Percentiles rank a stretch among this genome's conserved stretches.
Conservation (phyloP, 2,113 vertebrate genomes). For the Osmerus mordax region DNA sequence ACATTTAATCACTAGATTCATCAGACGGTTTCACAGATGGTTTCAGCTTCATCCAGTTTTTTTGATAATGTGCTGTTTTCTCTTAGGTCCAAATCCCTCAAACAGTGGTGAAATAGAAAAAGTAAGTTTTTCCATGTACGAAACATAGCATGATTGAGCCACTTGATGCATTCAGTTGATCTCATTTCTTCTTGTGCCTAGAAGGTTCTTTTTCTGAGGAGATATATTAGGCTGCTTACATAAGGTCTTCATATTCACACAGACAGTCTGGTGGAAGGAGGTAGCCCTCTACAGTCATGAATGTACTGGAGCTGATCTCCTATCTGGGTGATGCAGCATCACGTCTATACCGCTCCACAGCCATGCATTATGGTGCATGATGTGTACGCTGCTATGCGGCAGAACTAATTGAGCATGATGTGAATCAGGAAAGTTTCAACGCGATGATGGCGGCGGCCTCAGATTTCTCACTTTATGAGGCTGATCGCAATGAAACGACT, state of each 20-base stretch:
- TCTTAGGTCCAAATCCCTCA: slow-evolving; percentile 69
- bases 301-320: slow-evolving; percentile 22
- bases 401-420: slow-evolving; percentile 70
- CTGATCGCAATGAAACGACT: not conserved
- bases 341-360: slow-evolving; percentile 51
- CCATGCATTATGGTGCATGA: slow-evolving; percentile 63
- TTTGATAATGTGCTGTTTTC: slow-evolving; percentile 45
- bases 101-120: slow-evolving; percentile 73
- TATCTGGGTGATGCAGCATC: slow-evolving; percentile 53
- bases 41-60: slow-evolving; percentile 28
- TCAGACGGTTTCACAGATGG: slow-evolving; percentile 2
- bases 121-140: slow-evolving; percentile 59
- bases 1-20: not conserved
- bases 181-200: slow-evolving; percentile 1
- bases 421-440: slow-evolving; percentile 63
- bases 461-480: slow-evolving; percentile 29
- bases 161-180: slow-evolving; percentile 16
- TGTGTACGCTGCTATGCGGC: slow-evolving; percentile 72
- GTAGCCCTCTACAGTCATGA: slow-evolving; percentile 19
- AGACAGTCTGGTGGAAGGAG: not conserved
- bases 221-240: not conserved
- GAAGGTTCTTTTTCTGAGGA: slow-evolving; percentile 6
- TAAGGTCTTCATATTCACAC: slow-evolving; percentile 1
- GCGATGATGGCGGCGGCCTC: slow-evolving; percentile 41
- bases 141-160: slow-evolving; percentile 25